phyloP scores from a whole-genome alignment of 2,113 vertebrate species.

The Syrmaticus mikado region DNA sequence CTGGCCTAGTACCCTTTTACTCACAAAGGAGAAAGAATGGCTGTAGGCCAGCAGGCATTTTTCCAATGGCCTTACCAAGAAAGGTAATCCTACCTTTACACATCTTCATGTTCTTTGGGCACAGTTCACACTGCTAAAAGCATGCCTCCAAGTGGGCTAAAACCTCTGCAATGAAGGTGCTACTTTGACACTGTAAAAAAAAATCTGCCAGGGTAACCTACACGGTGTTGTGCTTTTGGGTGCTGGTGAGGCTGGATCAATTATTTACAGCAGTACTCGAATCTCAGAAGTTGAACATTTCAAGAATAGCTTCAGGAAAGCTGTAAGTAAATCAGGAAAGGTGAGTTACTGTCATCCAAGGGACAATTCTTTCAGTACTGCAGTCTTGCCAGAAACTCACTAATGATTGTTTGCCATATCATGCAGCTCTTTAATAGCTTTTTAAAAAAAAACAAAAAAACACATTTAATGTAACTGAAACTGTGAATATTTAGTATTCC shows the following conservation, averaged over 20 bases:
- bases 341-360: neutral
- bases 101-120: neutral
- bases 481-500: neutral
- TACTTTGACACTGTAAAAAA: neutral
- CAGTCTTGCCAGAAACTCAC: neutral
- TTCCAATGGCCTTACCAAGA: neutral
- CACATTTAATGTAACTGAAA: neutral
- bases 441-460: too few relatives aligned
- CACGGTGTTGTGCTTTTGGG: neutral
- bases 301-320: constrained; percentile 13
- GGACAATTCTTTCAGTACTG: neutral
- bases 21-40: neutral
- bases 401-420: neutral
- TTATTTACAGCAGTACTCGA: neutral
- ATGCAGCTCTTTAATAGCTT: neutral
- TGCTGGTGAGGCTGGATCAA: neutral
- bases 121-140: neutral
- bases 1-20: neutral
- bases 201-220: neutral
- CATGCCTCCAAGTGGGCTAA: neutral
- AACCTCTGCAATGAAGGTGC: neutral
- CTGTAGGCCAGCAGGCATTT: neutral
- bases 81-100: neutral
- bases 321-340: neutral
- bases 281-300: neutral